These are phyloP conservation scores for Polydrusus tereticollis DNA, from an alignment of 2,888 invertebrate species.

Conservation along the genomic window DNA sequence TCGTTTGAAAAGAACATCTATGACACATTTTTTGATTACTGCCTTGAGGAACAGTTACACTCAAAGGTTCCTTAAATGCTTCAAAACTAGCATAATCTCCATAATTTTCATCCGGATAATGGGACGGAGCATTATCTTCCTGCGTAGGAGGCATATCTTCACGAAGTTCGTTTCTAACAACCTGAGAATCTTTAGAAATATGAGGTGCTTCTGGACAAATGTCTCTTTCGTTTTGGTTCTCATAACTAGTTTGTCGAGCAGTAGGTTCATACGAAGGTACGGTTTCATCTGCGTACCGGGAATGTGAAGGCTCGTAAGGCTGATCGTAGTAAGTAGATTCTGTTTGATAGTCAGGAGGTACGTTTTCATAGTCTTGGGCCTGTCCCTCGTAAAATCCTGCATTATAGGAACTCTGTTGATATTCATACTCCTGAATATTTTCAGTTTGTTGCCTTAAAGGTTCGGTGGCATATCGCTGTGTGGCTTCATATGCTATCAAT, in stretches of 20 bases:
- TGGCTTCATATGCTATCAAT: neutral
- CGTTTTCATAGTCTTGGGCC: neutral
- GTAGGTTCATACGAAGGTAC: neutral
- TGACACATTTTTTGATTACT: slow-evolving; percentile 38
- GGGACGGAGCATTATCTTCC: neutral
- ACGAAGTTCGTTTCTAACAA: neutral
- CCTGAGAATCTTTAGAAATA: slow-evolving; percentile 14
- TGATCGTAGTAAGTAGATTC: neutral
- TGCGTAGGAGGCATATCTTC: neutral
- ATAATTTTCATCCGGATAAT: slow-evolving; percentile 23
- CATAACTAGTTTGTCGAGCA: neutral
- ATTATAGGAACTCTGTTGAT: slow-evolving; percentile 1
- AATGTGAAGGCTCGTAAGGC: neutral
- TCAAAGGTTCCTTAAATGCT: slow-evolving; percentile 23
- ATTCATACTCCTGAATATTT: slow-evolving; percentile 15
- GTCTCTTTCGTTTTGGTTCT: neutral
- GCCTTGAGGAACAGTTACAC: neutral
- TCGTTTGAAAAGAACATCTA: slow-evolving; percentile 46
- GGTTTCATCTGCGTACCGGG: neutral
- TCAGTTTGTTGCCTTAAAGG: neutral
- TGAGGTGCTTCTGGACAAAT: slow-evolving; percentile 30
- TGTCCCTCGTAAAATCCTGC: neutral
- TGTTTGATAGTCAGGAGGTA: neutral
- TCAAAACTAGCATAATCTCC: slow-evolving; percentile 15
- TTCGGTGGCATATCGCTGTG: neutral